These are phyloP conservation scores for Morinoia aosen DNA, from an alignment of 2,888 invertebrate species.

Conservation along the genomic window DNA sequence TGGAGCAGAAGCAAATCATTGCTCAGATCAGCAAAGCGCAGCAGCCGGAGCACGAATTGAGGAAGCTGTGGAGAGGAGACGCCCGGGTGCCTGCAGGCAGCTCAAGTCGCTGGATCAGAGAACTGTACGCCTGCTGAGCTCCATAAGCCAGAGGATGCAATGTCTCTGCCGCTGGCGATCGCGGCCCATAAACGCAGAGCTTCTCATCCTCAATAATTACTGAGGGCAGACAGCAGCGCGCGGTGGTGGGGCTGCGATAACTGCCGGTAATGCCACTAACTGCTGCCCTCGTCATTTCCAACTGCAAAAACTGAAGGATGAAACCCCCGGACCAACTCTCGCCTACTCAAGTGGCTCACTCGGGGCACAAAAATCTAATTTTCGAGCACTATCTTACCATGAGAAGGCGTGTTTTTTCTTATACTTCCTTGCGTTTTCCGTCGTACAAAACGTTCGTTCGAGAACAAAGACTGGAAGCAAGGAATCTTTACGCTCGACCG, in stretches of 20 bases:
- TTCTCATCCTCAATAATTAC: slow-evolving; percentile 46
- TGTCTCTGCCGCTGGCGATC: slow-evolving; percentile 35
- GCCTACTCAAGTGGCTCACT: background rate
- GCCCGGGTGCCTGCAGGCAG: background rate
- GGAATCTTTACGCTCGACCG: background rate
- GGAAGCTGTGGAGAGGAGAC: background rate
- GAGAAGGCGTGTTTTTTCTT: background rate
- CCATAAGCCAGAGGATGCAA: slow-evolving; percentile 29
- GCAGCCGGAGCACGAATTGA: background rate
- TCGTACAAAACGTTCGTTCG: background rate
- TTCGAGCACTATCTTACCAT: background rate
- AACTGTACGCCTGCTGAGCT: background rate
- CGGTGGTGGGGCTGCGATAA: background rate
- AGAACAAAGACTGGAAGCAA: background rate
- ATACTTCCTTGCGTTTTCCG: too few relatives aligned
- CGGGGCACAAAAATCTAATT: background rate
- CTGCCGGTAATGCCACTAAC: background rate
- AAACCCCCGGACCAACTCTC: background rate
- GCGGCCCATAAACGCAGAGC: background rate
- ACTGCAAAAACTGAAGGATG: background rate
- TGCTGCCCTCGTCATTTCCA: background rate
- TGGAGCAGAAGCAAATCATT: background rate
- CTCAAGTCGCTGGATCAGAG: slow-evolving; percentile 22
- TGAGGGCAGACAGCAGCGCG: background rate
- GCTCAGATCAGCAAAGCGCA: background rate